A percentile compares a stretch with the other conserved stretches of the same genome.
These are phyloP conservation scores for Coregonus clupeaformis DNA, from an alignment of 2,113 vertebrate genomes.

Conservation along the genomic window DNA sequence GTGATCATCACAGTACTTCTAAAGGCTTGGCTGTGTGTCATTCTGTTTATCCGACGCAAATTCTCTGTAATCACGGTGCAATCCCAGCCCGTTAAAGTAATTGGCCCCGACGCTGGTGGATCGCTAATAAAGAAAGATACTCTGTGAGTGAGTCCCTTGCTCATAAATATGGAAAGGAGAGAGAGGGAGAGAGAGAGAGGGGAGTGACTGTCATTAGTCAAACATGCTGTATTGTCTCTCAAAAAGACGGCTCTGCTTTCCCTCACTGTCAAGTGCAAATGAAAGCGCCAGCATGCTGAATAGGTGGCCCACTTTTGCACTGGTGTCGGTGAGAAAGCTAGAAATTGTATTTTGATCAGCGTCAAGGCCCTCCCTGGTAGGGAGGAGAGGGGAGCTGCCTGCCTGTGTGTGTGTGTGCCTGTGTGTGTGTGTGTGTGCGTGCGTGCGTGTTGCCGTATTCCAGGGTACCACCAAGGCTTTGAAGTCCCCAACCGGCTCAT, in stretches of 20 bases:
- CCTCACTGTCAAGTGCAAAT: conserved; percentile 11
- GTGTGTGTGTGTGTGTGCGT: not conserved
- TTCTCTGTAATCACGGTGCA: conserved; percentile 39
- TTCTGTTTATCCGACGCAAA: too few species aligned
- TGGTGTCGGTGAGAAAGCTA: conserved; percentile 35
- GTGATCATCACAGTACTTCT: conserved; percentile 22
- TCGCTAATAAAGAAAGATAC: too few species aligned
- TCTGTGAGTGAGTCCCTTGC: too few species aligned
- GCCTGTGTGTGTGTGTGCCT: not conserved
- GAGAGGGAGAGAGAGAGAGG: not conserved
- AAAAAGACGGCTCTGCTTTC: not conserved
- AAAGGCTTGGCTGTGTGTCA: conserved; percentile 17
- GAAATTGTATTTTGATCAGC: conserved; percentile 49
- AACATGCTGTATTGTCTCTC: conserved; percentile 15
- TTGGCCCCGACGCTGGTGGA: not conserved
- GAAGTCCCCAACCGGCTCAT: conserved; percentile 24
- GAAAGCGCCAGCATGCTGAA: conserved; percentile 37
- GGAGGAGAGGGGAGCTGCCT: not conserved
- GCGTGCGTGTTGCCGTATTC: not conserved
- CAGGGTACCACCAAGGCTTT: not conserved
- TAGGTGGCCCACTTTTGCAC: conserved; percentile 37
- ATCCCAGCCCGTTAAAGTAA: conserved; percentile 34
- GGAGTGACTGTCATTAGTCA: conserved; percentile 2
- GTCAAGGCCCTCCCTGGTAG: conserved; percentile 16
- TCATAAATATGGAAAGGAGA: too few species aligned